These are phyloP conservation scores for Coleophora flavipennella DNA, from an alignment of 2,888 invertebrate genomes.

Conservation along the genomic window DNA sequence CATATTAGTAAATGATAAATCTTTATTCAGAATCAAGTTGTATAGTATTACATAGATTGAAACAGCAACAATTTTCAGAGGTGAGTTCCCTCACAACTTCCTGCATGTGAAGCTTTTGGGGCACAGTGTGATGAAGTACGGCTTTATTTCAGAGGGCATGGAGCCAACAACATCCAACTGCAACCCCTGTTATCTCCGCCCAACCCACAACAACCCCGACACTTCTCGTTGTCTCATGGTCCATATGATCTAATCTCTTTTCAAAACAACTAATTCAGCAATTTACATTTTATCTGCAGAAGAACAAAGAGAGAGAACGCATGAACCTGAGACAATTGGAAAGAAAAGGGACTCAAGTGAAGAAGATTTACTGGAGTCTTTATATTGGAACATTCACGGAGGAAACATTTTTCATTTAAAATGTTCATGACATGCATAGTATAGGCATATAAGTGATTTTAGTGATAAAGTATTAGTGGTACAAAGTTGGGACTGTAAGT, in stretches of 20 bases:
- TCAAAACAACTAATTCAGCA: constrained; percentile 42
- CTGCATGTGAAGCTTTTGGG: constrained; percentile 31
- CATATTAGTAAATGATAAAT: background rate
- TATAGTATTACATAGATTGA: constrained; percentile 17
- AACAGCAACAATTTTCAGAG: constrained; percentile 50
- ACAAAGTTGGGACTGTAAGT: constrained; percentile 14
- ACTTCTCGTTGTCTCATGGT: constrained; percentile 76
- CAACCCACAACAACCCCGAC: constrained; percentile 74
- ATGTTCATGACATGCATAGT: constrained; percentile 38
- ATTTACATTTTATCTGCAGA: constrained; percentile 70
- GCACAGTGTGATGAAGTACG: constrained; percentile 61
- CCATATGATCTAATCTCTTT: constrained; percentile 70
- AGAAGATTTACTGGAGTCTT: constrained; percentile 67
- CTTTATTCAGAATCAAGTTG: too few relatives aligned
- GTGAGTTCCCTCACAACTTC: constrained; percentile 36
- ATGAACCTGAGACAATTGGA: constrained; percentile 66
- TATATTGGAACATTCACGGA: constrained; percentile 77
- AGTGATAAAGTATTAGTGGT: too few relatives aligned
- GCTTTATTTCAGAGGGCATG: constrained; percentile 72
- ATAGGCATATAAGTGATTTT: constrained; percentile 3
- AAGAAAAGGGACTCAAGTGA: constrained; percentile 58
- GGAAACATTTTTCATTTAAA: constrained; percentile 74
- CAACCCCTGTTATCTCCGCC: constrained; percentile 65
- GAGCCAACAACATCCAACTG: constrained; percentile 61
- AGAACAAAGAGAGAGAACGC: constrained; percentile 61